These are phyloP conservation scores for Galerucella pusilla DNA, from an alignment of 2,888 invertebrate species.

Conservation along the genomic window DNA sequence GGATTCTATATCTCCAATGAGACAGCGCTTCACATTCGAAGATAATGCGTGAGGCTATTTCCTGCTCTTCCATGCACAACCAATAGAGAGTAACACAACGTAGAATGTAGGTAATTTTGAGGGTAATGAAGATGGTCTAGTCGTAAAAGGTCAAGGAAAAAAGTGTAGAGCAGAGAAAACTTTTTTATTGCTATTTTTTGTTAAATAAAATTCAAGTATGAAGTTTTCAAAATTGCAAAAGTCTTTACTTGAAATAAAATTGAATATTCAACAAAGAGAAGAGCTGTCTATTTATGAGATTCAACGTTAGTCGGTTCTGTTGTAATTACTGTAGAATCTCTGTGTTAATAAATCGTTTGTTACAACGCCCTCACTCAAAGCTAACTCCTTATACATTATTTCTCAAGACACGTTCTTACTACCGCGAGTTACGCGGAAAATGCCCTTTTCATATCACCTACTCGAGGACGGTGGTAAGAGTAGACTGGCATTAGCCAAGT, in stretches of 20 bases:
- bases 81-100: too few relatives aligned
- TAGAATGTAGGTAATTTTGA: too few relatives aligned
- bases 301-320: constrained; percentile 21
- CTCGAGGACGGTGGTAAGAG: background rate
- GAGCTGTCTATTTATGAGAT: constrained; percentile 6
- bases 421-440: constrained; percentile 53
- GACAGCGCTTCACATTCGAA: too few relatives aligned
- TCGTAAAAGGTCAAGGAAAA: too few relatives aligned
- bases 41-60: too few relatives aligned
- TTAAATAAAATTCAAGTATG: background rate
- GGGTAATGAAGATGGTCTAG: too few relatives aligned
- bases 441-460: constrained; percentile 7
- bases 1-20: too few relatives aligned
- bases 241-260: background rate
- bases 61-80: too few relatives aligned
- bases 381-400: constrained; percentile 43
- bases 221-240: background rate
- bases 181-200: too few relatives aligned
- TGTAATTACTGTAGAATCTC: constrained; percentile 38
- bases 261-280: constrained; percentile 2
- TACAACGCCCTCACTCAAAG: constrained; percentile 32
- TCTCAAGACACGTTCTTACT: constrained; percentile 38
- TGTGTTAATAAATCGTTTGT: constrained; percentile 38
- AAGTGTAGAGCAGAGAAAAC: too few relatives aligned
- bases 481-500: background rate